Base-by-base conservation (phyloP, 2,888 invertebrate genomes). In the Hypena proboscidalis region DNA sequence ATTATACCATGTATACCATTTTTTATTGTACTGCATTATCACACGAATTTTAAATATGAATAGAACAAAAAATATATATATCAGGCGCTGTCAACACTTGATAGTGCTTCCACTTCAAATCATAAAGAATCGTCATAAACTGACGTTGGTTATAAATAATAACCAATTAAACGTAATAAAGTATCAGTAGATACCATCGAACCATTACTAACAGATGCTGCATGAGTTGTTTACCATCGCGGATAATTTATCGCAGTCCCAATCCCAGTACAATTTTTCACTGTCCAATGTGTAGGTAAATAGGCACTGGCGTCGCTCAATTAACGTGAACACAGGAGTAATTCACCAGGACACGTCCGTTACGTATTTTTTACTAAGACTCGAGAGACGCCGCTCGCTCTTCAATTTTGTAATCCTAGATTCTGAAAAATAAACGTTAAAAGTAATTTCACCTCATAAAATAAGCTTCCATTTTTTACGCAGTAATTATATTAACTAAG, bases 221-320 rank as follows among this genome's bases (percentile, higher is more conserved):
- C 74, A 42, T 76, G 77, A 79, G 72, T 76, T 78, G 76, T 77
- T 73, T 65, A 50, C 69, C 70, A 65, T 74, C 69, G 68, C 66
- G 59, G 68, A 70, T 69, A 72, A 75, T 78, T 74, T 70, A 76
- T 70, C 48, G 61, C 59, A 60, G 63, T 69, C 64, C 73, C 70
- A 67, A 70, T 74, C 63, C 70, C 66, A 70, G 74, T 71, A 65
- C 63, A 64, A 66, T 66, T 68, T 69, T 67, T 63, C 60, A 67
- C 54, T 54, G 47, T 54, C 49, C 46, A 27, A 41, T 29, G 22
- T 27, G 40, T n/a, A n/a, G n/a, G n/a, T 36, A 26, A 41, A 32
- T 21, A 45, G 40, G 14, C 53, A 42, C 22, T 17, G 13, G 17
- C 32, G 29, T 51, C 14, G 31, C 40, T 49, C 35, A 8, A 32